Evolutionary conservation across 2,888 invertebrate species (phyloP).

Genomic region (Parnassius smintheus): DNA sequence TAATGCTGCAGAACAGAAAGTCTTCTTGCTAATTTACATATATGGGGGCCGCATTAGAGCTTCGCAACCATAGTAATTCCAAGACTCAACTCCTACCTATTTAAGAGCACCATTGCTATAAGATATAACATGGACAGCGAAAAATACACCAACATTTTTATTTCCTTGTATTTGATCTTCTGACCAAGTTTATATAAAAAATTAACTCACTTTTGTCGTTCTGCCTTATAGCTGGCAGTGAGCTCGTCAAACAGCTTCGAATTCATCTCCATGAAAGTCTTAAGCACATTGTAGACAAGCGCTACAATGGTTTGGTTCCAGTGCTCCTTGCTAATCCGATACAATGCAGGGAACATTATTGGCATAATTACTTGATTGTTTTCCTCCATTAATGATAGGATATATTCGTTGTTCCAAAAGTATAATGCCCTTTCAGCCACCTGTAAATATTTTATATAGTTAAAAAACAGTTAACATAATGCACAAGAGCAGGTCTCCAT

Average conservation of each 20-base stretch:
- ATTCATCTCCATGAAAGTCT: slow-evolving; percentile 99
- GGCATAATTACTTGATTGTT: slow-evolving; percentile 99
- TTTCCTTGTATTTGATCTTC: too few relatives aligned
- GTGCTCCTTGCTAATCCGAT: slow-evolving; percentile 99
- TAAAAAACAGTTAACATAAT: too few relatives aligned
- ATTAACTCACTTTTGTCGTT: slow-evolving; percentile 96
- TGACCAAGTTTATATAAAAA: too few relatives aligned
- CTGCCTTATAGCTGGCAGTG: slow-evolving; percentile 98
- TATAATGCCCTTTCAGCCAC: slow-evolving; percentile 99
- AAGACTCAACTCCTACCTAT: too few relatives aligned
- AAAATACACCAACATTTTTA: too few relatives aligned
- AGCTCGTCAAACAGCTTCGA: slow-evolving; percentile 99
- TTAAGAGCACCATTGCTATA: too few relatives aligned
- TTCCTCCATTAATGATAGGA: slow-evolving; percentile 99
- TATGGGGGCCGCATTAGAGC: too few relatives aligned
- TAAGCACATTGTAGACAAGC: slow-evolving; percentile 99
- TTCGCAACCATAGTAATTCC: too few relatives aligned
- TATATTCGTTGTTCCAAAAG: slow-evolving; percentile 99
- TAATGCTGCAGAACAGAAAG: too few relatives aligned
- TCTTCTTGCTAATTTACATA: too few relatives aligned
- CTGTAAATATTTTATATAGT: slow-evolving; percentile 68
- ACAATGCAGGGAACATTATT: slow-evolving; percentile 99
- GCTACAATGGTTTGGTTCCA: slow-evolving; percentile 99
- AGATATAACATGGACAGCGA: too few relatives aligned
- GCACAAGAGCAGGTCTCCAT: too few relatives aligned